These are phyloP conservation scores for Mylabris sibirica DNA, from an alignment of 2,888 invertebrate species.

Conservation along the genomic window DNA sequence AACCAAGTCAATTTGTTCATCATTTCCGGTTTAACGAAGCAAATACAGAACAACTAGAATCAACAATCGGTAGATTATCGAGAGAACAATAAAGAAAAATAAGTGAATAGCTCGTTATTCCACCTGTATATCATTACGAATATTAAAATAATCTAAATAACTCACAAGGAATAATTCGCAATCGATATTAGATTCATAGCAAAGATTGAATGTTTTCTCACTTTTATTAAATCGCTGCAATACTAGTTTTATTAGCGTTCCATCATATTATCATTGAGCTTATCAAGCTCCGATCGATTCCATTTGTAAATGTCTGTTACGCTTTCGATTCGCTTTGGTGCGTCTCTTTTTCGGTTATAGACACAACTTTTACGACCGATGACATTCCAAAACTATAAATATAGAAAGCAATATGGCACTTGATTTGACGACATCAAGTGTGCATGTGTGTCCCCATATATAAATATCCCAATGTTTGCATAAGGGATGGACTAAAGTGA, in stretches of 20 bases:
- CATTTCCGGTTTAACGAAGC: slow-evolving; percentile 12
- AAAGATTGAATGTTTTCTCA: neutral
- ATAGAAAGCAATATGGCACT: slow-evolving; percentile 27
- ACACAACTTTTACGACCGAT: slow-evolving; percentile 10
- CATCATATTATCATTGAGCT: slow-evolving; percentile 7
- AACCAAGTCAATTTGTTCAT: slow-evolving; percentile 7
- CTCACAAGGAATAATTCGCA: neutral
- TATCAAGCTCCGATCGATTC: neutral
- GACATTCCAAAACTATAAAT: slow-evolving; percentile 16
- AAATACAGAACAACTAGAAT: neutral
- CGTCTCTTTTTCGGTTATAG: slow-evolving; percentile 3
- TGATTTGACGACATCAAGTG: slow-evolving; percentile 22
- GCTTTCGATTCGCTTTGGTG: neutral
- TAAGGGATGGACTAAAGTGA: slow-evolving; percentile 20
- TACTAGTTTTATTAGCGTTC: neutral
- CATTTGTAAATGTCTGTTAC: neutral
- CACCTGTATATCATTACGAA: neutral
- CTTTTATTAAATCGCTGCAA: neutral
- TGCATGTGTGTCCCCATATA: neutral
- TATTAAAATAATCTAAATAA: neutral
- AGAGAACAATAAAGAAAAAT: neutral
- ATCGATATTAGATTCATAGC: neutral
- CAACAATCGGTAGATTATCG: neutral
- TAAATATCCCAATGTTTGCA: slow-evolving; percentile 26
- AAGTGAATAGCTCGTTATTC: neutral